Evolutionary conservation across 2,113 vertebrate genomes (phyloP).

Genomic region (Fregetta grallaria): DNA sequence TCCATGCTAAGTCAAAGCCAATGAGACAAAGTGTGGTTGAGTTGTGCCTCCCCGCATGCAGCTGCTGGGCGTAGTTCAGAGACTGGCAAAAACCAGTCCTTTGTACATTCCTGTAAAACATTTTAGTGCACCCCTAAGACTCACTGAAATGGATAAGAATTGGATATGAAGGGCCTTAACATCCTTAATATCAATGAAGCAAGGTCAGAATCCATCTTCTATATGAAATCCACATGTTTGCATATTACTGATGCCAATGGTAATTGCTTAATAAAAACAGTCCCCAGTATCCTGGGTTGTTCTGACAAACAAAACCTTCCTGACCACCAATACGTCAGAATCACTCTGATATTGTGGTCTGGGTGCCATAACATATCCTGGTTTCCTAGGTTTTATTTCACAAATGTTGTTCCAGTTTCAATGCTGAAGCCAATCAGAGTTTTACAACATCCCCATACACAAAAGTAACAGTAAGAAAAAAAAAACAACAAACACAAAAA

Average conservation of each 20-base stretch:
- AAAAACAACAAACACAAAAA: not conserved
- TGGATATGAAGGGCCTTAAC: not conserved
- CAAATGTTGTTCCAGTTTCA: not conserved
- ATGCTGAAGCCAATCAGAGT: not conserved
- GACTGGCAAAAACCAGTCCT: not conserved
- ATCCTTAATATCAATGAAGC: not conserved
- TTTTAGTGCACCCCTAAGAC: not conserved
- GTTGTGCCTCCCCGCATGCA: not conserved
- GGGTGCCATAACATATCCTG: not conserved
- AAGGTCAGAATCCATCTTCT: not conserved
- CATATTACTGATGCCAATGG: not conserved
- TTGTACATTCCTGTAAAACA: not conserved
- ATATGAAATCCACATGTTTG: not conserved
- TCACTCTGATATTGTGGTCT: not conserved
- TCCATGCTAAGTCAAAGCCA: not conserved
- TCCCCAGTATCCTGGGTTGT: not conserved
- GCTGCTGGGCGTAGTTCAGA: not conserved
- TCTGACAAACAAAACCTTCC: not conserved
- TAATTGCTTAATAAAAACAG: not conserved
- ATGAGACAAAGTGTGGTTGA: not conserved
- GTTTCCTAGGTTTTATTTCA: not conserved
- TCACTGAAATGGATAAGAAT: not conserved
- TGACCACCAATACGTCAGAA: not conserved
- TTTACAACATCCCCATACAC: not conserved
- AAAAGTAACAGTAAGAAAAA: not conserved